These are phyloP conservation scores for Lordiphosa stackelbergi DNA, from an alignment of 1,140 invertebrate species.

Conservation along the genomic window DNA sequence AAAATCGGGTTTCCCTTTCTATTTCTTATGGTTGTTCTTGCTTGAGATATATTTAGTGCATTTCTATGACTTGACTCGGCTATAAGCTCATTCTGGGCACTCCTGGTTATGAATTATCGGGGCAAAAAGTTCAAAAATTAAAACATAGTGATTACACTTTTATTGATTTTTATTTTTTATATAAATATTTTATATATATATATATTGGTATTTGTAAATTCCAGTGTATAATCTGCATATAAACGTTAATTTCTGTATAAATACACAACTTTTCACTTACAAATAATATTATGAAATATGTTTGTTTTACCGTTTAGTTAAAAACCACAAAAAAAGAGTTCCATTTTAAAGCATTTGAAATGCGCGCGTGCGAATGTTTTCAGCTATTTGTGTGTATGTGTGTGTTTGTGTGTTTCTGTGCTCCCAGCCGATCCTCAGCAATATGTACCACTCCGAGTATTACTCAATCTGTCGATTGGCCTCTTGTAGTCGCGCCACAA, in stretches of 20 bases:
- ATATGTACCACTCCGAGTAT: constrained; percentile 4
- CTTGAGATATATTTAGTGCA: no score
- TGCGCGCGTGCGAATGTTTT: constrained; percentile 70
- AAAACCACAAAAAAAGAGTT: constrained; percentile 31
- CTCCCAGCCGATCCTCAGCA: constrained; percentile 35
- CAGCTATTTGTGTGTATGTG: constrained; percentile 41
- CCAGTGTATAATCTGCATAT: constrained; percentile 57
- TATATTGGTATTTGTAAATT: constrained; percentile 34
- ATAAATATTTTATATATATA: constrained; percentile 58
- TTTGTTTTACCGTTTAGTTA: constrained; percentile 17
- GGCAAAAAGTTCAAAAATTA: no score
- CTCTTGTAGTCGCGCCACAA: constrained; percentile 83
- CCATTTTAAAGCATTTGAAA: constrained; percentile 63
- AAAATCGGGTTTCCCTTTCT: no score
- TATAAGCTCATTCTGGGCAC: no score
- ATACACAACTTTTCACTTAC: constrained; percentile 67
- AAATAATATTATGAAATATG: constrained; percentile 53
- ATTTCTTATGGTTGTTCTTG: no score
- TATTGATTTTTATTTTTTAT: constrained; percentile 29
- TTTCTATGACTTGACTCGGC: no score
- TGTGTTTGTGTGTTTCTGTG: constrained; percentile 35
- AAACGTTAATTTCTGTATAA: constrained; percentile 65
- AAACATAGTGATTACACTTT: neutral
- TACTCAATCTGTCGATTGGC: constrained; percentile 79
- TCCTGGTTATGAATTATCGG: no score